Base-by-base conservation (phyloP, 1,140 invertebrate species). In the Colletes gigas region DNA sequence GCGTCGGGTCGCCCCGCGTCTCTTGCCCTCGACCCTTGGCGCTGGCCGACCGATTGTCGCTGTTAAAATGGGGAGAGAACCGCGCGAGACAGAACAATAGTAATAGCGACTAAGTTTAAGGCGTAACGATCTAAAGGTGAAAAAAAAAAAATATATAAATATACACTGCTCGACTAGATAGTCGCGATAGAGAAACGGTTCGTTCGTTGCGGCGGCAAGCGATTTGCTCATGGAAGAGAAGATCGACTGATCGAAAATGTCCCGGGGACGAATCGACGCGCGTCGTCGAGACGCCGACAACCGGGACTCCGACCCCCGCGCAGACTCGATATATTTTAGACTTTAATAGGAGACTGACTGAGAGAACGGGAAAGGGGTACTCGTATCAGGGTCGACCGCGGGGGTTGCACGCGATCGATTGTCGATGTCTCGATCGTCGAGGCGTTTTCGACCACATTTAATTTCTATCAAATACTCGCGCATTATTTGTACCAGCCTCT, bases 41-140 rank as follows among this genome's bases (percentile, higher is more conserved):
- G 47, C 70, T 80, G 69, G 14, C 39, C 19, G 50, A 74, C 50
- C 59, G 70, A 76, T 87, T 76, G 77, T 78, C 78, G 69, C 68
- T 82, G 78, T 86, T 86, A 74, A 74, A 86, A 88, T 77, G 70
- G 75, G 80, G 86, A 88, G 74, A 84, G 86, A 86, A 83, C 68
- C 77, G 84, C 78, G 84, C 83, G 81, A 88, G 86, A 87, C 81
- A 84, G 83, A 89, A 89, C 69, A 89, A 88, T 88, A 86, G 85
- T 73, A 75, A 74, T 84, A 83, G 67, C 66, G 55, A 59, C 44
- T 85, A 82, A 78, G 41, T 57, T 63, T 83, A 62, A 78, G 30
- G 59, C 65, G 57, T 82, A 78, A 85, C 57, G 70, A 65, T 83
- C 21, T 57, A 55, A 30, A 57, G 52, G 19, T 54, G 50, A 8